Evolutionary conservation across 2,113 vertebrate genomes (phyloP), one percentile per base, ranked within the genome.

Genomic region (Malurus melanocephalus): DNA sequence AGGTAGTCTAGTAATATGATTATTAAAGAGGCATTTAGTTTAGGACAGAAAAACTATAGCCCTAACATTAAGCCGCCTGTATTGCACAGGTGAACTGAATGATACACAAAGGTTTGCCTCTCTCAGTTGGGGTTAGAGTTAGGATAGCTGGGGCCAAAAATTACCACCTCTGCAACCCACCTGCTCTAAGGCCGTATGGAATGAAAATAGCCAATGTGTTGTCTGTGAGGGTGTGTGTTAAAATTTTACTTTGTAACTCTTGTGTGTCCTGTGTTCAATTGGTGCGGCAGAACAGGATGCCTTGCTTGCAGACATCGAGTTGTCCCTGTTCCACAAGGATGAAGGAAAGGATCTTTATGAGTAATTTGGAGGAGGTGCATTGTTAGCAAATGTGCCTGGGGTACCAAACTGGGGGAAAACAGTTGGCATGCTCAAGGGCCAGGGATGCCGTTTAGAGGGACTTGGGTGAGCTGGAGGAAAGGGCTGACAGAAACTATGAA

Each of bases 141-240:
- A 35, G 33, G 4, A 7, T 45, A 68, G 51, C 5, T 7, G 21
- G 19, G 48, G 10, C 38, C 52, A 77, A 66, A 82, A 80, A 16
- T 28, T 13, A 42, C 30, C 32, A 56, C 7, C 9, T 42, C 11
- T 55, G 28, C 33, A 76, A 13, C 26, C 42, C 24, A 11, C 42
- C 77, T 42, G 28, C 30, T 73, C 22, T 38, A 5, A 28, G 55
- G 65, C 2, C 3, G 28, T 17, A 20, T 69, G 4, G 66, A 72
- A 43, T 40, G n/a, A 45, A 74, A 80, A 38, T 0, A 52, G 57
- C 13, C 35, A 45, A 8, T 1, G 0, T 16, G 5, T 51, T 32
- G 10, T 43, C 45, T 60, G 19, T 28, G 38, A 51, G 35, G 22
- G 10, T 48, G 32, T 48, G 15, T 72, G 65, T 21, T 38, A 38